Conservation (phyloP, 2,113 vertebrate species). For the Meles meles region DNA sequence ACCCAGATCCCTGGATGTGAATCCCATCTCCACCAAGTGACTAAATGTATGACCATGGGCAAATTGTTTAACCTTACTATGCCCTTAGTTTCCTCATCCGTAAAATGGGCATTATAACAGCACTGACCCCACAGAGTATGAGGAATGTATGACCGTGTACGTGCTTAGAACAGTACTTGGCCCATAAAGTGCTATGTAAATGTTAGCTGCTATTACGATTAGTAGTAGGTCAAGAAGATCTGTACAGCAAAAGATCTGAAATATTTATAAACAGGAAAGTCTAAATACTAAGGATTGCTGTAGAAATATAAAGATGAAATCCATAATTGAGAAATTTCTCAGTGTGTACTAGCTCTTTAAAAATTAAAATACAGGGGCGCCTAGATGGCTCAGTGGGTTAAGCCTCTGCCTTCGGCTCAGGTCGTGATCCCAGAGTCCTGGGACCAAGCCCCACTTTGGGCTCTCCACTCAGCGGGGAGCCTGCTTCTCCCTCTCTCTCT, state of each 20-base stretch:
- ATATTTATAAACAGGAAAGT: not conserved
- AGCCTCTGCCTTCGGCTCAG: too few species aligned
- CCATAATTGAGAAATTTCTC: not conserved
- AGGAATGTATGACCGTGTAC: not conserved
- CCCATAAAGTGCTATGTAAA: not conserved
- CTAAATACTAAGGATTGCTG: not conserved
- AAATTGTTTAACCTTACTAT: not conserved
- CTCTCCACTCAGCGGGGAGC: too few species aligned
- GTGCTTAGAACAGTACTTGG: not conserved
- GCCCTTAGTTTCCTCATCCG: not conserved
- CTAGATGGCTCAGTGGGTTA: too few species aligned
- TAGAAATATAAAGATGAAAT: not conserved
- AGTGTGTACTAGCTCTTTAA: not conserved
- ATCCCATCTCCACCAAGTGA: not conserved
- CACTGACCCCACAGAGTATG: not conserved
- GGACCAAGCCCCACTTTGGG: too few species aligned
- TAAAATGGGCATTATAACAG: not conserved
- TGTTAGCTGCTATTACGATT: not conserved
- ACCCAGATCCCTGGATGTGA: not conserved
- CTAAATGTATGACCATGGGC: not conserved
- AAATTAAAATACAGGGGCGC: not conserved
- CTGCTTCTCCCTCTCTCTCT: too few species aligned
- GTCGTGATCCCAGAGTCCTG: too few species aligned
- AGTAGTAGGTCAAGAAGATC: not conserved
- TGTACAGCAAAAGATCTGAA: not conserved